Percentiles rank a stretch among this genome's conserved stretches.
Evolutionary conservation across 2,888 invertebrate species (phyloP).

Genomic region (Slavum lentiscoides): DNA sequence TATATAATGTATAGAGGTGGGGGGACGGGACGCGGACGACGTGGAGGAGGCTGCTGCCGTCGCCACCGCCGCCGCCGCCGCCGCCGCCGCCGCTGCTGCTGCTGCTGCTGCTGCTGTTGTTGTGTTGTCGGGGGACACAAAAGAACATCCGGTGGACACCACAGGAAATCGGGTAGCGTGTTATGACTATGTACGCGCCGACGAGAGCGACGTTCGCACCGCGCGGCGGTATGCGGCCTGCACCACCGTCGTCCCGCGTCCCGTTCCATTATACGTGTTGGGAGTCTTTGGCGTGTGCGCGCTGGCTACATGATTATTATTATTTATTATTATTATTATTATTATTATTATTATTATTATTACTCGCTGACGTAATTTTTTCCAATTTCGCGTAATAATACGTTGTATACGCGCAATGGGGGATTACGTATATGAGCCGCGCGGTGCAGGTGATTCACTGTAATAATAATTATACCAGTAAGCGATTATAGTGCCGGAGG

Average conservation of each 20-base stretch:
- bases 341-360: no score
- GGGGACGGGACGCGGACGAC: background rate
- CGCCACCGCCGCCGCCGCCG: conserved; percentile 12
- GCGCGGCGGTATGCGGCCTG: background rate
- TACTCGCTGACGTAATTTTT: no score
- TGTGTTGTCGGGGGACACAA: conserved; percentile 36
- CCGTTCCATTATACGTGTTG: background rate
- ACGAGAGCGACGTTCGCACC: conserved; percentile 43
- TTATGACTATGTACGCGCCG: conserved; percentile 31
- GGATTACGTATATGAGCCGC: no score
- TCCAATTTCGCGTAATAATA: no score
- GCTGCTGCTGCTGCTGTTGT: conserved; percentile 11
- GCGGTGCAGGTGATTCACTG: no score
- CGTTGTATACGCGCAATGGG: no score
- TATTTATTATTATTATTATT: no score
- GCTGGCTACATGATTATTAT: no score
- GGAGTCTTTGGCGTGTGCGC: no score
- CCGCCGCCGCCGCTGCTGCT: conserved; percentile 10
- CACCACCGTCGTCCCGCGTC: background rate
- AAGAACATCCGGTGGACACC: conserved; percentile 53
- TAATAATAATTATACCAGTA: no score
- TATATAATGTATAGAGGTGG: background rate
- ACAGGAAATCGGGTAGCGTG: conserved; percentile 53
- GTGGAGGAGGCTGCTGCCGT: conserved; percentile 18
- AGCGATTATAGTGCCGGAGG: no score